Evolutionary conservation across 2,888 invertebrate species (phyloP), one percentile per base, ranked within the genome.

Genomic region (Phlogophora meticulosa): DNA sequence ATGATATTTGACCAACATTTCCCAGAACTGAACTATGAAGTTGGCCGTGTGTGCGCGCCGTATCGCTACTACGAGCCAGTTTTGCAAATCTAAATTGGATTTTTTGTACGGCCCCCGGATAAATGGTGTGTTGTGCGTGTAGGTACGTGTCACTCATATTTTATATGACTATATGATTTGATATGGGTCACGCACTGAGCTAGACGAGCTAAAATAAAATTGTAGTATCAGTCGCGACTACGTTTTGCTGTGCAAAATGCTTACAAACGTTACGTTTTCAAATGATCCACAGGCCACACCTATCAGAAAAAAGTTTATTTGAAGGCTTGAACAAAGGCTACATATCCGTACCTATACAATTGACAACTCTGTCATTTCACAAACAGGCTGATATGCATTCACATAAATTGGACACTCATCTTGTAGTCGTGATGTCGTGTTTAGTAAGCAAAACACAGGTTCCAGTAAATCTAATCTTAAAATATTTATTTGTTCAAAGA

Each of bases 1-100:
- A 28, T 28, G 5, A 5, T 28, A 28, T 28, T 28, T 28, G 28
- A 28, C 1, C 9, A 4, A 45, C 15, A 28, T 62, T 32, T 15
- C 7, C 36, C 4, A 22, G 15, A 32, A 10, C 10, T 22, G 3
- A 24, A 7, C 38, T 28, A 22, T 20, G 11, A 11, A 10, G 22
- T 32, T 17, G 15, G 22, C 17, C 15, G 32, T 38, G 67, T 51
- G 32, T 15, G 10, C 49, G 1, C 11, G 42, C 42, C 17, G 24
- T 57, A 28, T 52, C 40, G 4, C 17, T 46, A 57, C 42, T 43
- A 63, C 28, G 22, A 63, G 42, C 66, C 17, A 51, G 56, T 59
- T 56, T 59, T 59, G 40, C 62, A 51, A 72, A 78, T 62, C 59
- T 72, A 66, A 78, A 76, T 76, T 76, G 66, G 66, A 72, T 72